Percentiles rank a stretch among this genome's conserved stretches.
phyloP scores from a whole-genome alignment of 2,113 vertebrate species.

The Chloropsis cyanopogon region DNA sequence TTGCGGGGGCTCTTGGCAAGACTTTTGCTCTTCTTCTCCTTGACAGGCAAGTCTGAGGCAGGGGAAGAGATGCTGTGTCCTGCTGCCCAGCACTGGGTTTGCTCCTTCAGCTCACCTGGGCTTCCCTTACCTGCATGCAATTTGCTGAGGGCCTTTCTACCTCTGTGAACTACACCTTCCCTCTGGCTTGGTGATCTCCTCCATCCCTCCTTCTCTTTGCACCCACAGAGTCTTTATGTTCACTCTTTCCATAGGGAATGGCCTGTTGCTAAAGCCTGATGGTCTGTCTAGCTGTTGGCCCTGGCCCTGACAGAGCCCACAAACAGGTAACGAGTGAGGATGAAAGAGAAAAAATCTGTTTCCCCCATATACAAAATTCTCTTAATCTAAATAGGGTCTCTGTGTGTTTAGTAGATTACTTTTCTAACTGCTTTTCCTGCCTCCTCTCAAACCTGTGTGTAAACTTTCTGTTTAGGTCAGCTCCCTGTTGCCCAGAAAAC shows the following conservation, averaged over 20 bases:
- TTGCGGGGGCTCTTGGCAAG: accelerated
- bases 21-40: not conserved
- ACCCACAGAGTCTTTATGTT: not conserved
- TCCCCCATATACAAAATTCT: not conserved
- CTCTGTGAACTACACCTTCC: not conserved
- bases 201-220: not conserved
- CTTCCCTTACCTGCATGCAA: not conserved
- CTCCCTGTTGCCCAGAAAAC: not conserved
- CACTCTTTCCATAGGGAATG: not conserved
- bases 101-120: not conserved
- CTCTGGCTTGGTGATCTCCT: not conserved
- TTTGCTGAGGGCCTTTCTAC: not conserved
- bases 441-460: not conserved
- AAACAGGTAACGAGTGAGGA: not conserved
- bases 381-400: not conserved
- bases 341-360: not conserved
- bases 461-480: not conserved
- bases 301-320: not conserved
- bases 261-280: not conserved
- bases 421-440: not conserved
- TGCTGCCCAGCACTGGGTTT: not conserved
- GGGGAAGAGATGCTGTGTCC: not conserved
- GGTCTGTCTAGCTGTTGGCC: not conserved
- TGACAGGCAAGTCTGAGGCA: slow-evolving; percentile 26
- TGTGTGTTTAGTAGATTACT: not conserved